Conservation (phyloP, 2,113 vertebrate genomes). For the Nothocercus julius region DNA sequence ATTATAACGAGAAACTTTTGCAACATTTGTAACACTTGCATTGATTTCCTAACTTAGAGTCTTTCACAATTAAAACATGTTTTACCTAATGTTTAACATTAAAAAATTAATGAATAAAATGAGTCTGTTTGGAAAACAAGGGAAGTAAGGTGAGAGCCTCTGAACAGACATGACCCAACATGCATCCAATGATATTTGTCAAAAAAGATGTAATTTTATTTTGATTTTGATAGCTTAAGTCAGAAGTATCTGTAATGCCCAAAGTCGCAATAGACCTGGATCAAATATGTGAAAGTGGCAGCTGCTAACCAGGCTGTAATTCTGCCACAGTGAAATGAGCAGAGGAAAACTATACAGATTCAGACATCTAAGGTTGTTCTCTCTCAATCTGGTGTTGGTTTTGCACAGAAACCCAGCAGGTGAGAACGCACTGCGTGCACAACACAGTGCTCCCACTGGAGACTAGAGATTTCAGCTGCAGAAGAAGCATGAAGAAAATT, state of each 20-base stretch:
- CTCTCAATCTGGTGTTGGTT: background rate
- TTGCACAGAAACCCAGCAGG: background rate
- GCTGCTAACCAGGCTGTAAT: background rate
- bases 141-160: background rate
- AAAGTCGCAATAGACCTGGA: background rate
- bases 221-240: background rate
- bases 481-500: background rate
- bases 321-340: background rate
- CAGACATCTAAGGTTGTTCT: background rate
- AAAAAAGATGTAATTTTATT: slow-evolving; percentile 1
- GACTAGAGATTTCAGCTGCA: background rate
- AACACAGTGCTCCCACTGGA: background rate
- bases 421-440: background rate
- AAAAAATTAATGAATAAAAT: background rate
- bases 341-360: background rate
- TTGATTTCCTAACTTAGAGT: background rate
- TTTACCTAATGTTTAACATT: background rate
- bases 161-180: background rate
- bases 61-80: background rate
- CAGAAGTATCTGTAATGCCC: background rate
- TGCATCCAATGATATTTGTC: background rate
- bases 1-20: background rate
- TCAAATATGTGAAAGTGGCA: background rate
- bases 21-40: background rate
- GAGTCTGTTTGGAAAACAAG: background rate